Base-by-base conservation (phyloP, 2,888 invertebrate genomes). In the Aporophyla lueneburgensis region DNA sequence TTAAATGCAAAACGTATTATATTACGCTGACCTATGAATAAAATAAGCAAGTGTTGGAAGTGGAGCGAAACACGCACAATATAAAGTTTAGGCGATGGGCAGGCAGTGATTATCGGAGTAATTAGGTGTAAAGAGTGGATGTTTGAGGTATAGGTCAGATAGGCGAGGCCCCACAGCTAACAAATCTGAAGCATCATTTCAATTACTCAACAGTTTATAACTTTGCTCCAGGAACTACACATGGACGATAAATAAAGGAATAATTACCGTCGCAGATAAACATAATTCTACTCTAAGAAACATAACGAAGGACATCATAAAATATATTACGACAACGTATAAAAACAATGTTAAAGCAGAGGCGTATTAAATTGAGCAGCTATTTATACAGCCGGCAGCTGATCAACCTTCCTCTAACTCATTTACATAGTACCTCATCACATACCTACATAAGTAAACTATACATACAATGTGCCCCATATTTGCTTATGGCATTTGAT, bases 311-410 rank as follows among this genome's bases (percentile, higher is more conserved):
- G 70, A 80, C 58, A 71, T 43, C 21, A 27, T 58, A 62, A 58
- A 73, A 73, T 78, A 58, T 82, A 73, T 71, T 74, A 72, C 56
- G 83, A 88, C 54, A 59, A 67, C 61, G 73, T 68, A 73, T 59
- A 62, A 83, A 79, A 80, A 91, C 89, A 91, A 91, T 89, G 87
- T 73, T 84, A 85, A 78, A 73, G 88, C 78, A 81, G 83, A 88
- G 90, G 89, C 89, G 90, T 90, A 84, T 82, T 86, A 84, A 89
- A 89, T 87, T 83, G 84, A 82, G 86, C 86, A 81, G 85, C 82
- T 92, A 93, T 94, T 93, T 93, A 93, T 90, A 89, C 93, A 93
- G 92, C 89, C 88, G 91, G 88, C 89, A 90, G 89, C 91, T 92
- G 92, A 93, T 92, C 92, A 92, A 89, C 92, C 92, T 92, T 89